These are phyloP conservation scores for Drosophila mercatorum DNA, from an alignment of 2,888 invertebrate genomes.

Conservation along the genomic window DNA sequence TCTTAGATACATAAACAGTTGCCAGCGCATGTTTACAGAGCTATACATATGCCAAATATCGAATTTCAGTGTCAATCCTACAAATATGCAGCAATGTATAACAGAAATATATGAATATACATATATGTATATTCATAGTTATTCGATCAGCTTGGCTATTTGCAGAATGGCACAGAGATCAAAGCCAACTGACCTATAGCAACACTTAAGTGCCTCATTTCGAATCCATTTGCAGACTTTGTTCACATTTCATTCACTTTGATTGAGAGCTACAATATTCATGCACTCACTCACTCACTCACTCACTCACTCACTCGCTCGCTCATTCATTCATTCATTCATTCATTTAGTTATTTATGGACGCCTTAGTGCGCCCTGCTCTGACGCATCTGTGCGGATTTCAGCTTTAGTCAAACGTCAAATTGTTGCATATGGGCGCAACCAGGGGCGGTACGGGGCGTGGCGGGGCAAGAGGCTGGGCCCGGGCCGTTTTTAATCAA, in stretches of 20 bases:
- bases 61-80: background rate
- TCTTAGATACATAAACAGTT: background rate
- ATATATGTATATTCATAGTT: background rate
- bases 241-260: constrained; percentile 37
- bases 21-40: background rate
- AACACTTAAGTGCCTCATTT: constrained; percentile 29
- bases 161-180: constrained; percentile 29
- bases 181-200: constrained; percentile 43
- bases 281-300: constrained; percentile 17
- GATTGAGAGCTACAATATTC: constrained; percentile 47
- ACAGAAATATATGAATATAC: background rate
- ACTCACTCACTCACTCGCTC: background rate
- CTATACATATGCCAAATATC: background rate
- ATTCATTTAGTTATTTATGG: constrained; percentile 17
- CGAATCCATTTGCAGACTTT: constrained; percentile 38
- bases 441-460: background rate
- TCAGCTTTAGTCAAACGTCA: constrained; percentile 64
- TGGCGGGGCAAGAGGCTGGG: constrained; percentile 13
- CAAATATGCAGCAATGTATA: background rate
- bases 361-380: constrained; percentile 9
- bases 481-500: constrained; percentile 66
- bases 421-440: constrained; percentile 75
- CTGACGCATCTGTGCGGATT: constrained; percentile 74
- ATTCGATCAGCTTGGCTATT: background rate
- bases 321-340: constrained; percentile 8